phyloP scores from a whole-genome alignment of 2,888 invertebrate genomes.

The Cerceris rybyensis region DNA sequence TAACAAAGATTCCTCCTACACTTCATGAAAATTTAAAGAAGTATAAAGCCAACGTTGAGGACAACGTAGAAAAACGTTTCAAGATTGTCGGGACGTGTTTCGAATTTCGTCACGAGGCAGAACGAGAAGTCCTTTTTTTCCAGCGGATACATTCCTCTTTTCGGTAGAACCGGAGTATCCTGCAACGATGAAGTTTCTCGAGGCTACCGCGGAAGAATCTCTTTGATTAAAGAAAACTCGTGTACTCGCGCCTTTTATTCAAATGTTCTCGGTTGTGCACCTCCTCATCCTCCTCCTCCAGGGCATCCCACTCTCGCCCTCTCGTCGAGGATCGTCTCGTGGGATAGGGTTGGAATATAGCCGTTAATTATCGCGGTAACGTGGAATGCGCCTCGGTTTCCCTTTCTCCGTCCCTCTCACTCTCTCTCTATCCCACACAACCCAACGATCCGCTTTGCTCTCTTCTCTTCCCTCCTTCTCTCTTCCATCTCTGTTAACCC shows the following conservation, averaged over 20 bases:
- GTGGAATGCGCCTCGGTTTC: conserved; percentile 71
- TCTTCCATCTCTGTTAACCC: background rate
- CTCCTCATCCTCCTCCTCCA: background rate
- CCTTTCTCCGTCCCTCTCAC: conserved; percentile 49
- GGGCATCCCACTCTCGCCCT: background rate
- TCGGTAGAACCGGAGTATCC: conserved; percentile 44
- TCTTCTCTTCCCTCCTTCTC: conserved; percentile 21
- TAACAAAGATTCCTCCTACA: too few species aligned
- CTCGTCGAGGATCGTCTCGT: conserved; percentile 49
- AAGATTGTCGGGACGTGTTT: background rate
- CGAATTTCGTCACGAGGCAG: background rate
- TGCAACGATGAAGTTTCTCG: conserved; percentile 56
- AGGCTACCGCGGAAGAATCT: conserved; percentile 64
- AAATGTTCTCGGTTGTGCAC: conserved; percentile 41
- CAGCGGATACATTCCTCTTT: conserved; percentile 3
- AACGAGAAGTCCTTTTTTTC: conserved; percentile 5
- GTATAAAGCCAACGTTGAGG: background rate
- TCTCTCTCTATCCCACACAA: conserved; percentile 5
- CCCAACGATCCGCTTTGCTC: conserved; percentile 16
- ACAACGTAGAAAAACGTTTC: background rate
- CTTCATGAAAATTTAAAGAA: background rate
- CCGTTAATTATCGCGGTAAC: conserved; percentile 75
- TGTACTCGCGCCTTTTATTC: conserved; percentile 72
- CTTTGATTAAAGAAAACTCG: conserved; percentile 70
- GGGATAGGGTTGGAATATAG: conserved; percentile 70